Conservation (phyloP, 2,797 vertebrate genomes). For the Eleutherodactylus coqui region DNA sequence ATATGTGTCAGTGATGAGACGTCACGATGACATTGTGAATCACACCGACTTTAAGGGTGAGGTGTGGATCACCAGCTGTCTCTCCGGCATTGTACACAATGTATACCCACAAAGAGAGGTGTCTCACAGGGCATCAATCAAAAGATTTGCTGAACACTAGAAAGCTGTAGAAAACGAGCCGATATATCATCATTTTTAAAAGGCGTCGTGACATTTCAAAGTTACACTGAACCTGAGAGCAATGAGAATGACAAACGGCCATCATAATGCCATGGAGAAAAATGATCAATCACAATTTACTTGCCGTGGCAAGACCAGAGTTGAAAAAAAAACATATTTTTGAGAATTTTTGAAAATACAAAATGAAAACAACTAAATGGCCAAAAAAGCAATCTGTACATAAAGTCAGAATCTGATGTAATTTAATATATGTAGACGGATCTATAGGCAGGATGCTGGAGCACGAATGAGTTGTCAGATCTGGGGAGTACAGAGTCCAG, state of each 20-base stretch:
- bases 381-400: background rate
- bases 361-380: background rate
- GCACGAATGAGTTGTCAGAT: no score
- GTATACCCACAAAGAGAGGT: conserved; percentile 43
- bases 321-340: background rate
- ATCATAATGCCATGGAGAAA: conserved; percentile 33
- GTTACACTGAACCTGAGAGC: conserved; percentile 36
- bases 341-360: background rate
- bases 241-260: conserved; percentile 50
- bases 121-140: conserved; percentile 51
- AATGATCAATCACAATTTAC: conserved; percentile 35
- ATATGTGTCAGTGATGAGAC: background rate
- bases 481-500: no score
- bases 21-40: conserved; percentile 29
- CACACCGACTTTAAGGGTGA: conserved; percentile 31
- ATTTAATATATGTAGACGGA: no score
- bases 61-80: conserved; percentile 20
- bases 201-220: conserved; percentile 52
- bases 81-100: conserved; percentile 35
- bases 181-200: conserved; percentile 57
- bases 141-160: conserved; percentile 32
- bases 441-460: no score
- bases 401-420: background rate
- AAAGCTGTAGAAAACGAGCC: conserved; percentile 30
- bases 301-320: conserved; percentile 12